Evolutionary conservation across 2,113 vertebrate genomes (phyloP).

Genomic region (Plestiodon gilberti): DNA sequence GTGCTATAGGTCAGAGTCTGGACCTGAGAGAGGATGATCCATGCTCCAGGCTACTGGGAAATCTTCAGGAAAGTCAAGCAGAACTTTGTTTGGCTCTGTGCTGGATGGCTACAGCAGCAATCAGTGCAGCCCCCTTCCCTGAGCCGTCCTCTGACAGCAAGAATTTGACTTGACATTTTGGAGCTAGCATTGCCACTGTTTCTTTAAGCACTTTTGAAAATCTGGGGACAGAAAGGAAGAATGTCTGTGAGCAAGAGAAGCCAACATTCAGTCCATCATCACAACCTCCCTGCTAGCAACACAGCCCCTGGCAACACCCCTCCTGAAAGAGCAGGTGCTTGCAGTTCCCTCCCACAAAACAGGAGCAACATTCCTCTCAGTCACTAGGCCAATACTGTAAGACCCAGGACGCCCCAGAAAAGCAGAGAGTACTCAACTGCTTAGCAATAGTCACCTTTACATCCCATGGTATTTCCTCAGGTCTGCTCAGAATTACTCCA

Average conservation of each 20-base stretch:
- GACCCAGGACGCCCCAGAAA: not conserved
- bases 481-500: no score
- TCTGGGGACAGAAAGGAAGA: conserved; percentile 59
- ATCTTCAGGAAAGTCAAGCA: conserved; percentile 20
- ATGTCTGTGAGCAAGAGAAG: not conserved
- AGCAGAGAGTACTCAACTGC: not conserved
- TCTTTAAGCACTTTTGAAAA: conserved; percentile 78
- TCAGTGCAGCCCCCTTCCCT: conserved; percentile 87
- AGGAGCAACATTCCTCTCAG: not conserved
- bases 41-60: not conserved
- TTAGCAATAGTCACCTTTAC: not conserved
- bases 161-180: conserved; percentile 82
- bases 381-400: not conserved
- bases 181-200: conserved; percentile 76
- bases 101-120: conserved; percentile 84
- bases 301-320: not conserved
- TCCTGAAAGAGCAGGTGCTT: not conserved
- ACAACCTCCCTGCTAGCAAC: not conserved
- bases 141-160: conserved; percentile 84
- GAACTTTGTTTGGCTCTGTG: not conserved
- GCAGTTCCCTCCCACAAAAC: not conserved
- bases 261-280: no score
- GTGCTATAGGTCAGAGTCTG: not conserved
- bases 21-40: not conserved
- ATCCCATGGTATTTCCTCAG: not conserved